Percentiles rank a stretch among this genome's conserved stretches.
Evolutionary conservation across 2,113 vertebrate genomes (phyloP).

Genomic region (Lycocorax pyrrhopterus): DNA sequence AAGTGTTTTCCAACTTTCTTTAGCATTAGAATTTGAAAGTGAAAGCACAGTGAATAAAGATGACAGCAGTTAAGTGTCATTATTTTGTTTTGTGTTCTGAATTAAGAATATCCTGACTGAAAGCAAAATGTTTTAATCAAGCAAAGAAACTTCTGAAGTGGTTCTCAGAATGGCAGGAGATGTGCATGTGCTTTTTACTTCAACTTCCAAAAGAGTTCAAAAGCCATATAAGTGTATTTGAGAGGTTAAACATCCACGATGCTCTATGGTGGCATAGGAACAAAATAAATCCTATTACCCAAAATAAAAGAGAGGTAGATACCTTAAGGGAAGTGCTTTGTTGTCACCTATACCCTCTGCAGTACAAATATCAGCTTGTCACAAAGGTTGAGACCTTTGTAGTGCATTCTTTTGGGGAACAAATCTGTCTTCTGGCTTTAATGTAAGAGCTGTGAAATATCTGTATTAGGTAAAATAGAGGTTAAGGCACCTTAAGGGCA

Average conservation of each 20-base stretch:
- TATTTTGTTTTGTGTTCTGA: not conserved
- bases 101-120: not conserved
- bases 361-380: not conserved
- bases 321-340: not conserved
- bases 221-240: rapidly evolving
- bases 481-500: conserved; percentile 67
- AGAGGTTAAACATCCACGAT: not conserved
- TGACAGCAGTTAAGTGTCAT: not conserved
- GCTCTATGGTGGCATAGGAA: not conserved
- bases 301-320: not conserved
- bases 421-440: conserved; percentile 21
- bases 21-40: not conserved
- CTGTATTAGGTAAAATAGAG: conserved; percentile 57
- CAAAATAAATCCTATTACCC: conserved; percentile 15
- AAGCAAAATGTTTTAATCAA: not conserved
- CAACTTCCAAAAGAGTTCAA: not conserved
- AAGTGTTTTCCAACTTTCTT: not conserved
- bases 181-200: not conserved
- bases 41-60: not conserved
- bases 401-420: not conserved
- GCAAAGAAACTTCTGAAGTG: not conserved
- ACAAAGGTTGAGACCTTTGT: conserved; percentile 24
- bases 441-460: conserved; percentile 31
- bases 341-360: not conserved
- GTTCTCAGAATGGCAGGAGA: not conserved